phyloP scores from a whole-genome alignment of 2,113 vertebrate species.

The Nettapus auritus region DNA sequence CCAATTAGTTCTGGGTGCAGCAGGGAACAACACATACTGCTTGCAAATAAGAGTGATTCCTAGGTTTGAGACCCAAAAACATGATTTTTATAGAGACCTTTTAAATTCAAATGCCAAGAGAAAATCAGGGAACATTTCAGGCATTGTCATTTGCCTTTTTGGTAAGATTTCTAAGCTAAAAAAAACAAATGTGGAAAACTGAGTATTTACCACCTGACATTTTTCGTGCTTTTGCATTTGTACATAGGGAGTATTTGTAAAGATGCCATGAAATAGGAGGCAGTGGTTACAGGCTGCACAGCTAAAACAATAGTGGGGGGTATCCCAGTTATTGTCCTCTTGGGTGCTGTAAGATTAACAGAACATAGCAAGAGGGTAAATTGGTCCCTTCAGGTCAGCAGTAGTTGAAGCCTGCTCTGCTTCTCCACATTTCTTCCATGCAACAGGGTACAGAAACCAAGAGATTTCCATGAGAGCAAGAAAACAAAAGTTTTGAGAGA shows the following conservation, averaged over 20 bases:
- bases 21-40: not conserved
- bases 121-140: not conserved
- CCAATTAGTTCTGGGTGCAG: constrained; percentile 23
- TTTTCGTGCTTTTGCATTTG: too few species aligned
- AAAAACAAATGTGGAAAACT: not conserved
- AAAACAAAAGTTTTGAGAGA: not conserved
- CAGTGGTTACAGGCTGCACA: accelerated
- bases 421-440: not conserved
- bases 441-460: not conserved
- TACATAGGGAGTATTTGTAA: not conserved
- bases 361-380: too few species aligned
- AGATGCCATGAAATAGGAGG: not conserved
- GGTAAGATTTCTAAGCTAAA: not conserved
- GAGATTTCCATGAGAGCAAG: not conserved
- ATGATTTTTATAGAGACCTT: constrained; percentile 29
- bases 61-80: constrained; percentile 39
- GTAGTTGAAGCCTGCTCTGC: accelerated
- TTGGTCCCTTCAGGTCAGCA: not conserved
- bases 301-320: too few species aligned
- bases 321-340: not conserved
- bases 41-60: constrained; percentile 31
- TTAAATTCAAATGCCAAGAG: not conserved
- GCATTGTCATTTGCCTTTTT: too few species aligned
- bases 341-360: not conserved
- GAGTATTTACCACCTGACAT: not conserved